phyloP scores from a whole-genome alignment of 2,797 vertebrate genomes.

The Rhyacichthys aspro region DNA sequence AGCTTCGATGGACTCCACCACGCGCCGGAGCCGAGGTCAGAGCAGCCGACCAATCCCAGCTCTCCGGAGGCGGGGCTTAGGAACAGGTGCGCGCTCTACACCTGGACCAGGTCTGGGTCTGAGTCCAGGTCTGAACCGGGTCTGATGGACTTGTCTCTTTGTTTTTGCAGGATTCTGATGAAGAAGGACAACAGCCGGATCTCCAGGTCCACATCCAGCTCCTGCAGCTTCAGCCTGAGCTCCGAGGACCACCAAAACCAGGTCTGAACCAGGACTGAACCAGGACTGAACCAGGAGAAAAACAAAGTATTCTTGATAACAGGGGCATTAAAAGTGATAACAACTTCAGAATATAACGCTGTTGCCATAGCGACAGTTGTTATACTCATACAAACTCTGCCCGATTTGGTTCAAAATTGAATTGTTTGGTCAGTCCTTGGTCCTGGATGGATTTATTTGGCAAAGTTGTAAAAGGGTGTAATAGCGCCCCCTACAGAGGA shows the following conservation, averaged over 20 bases:
- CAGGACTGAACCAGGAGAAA: background rate
- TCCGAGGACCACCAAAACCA: slow-evolving; percentile 27
- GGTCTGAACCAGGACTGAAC: background rate
- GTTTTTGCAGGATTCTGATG: slow-evolving; percentile 74
- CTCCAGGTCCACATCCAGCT: slow-evolving; percentile 92
- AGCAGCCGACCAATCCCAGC: slow-evolving; percentile 91
- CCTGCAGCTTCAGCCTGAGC: slow-evolving; percentile 85
- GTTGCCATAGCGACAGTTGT: no score
- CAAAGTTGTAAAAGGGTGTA: no score
- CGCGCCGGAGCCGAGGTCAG: slow-evolving; percentile 87
- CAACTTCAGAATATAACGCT: no score
- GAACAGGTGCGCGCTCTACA: slow-evolving; percentile 82
- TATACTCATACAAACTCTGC: no score
- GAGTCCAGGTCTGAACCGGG: background rate
- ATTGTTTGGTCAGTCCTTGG: no score
- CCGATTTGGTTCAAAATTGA: no score
- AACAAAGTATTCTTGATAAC: background rate
- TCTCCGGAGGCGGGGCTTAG: slow-evolving; percentile 91
- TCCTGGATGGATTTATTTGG: no score
- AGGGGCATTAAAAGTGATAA: no score
- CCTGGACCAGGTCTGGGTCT: no score
- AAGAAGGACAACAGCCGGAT: slow-evolving; percentile 88
- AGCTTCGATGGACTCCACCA: slow-evolving; percentile 85
- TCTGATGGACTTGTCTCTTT: background rate
- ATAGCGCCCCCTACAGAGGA: no score